Conservation (phyloP, 2,113 vertebrate genomes). For the Chionomys nivalis region DNA sequence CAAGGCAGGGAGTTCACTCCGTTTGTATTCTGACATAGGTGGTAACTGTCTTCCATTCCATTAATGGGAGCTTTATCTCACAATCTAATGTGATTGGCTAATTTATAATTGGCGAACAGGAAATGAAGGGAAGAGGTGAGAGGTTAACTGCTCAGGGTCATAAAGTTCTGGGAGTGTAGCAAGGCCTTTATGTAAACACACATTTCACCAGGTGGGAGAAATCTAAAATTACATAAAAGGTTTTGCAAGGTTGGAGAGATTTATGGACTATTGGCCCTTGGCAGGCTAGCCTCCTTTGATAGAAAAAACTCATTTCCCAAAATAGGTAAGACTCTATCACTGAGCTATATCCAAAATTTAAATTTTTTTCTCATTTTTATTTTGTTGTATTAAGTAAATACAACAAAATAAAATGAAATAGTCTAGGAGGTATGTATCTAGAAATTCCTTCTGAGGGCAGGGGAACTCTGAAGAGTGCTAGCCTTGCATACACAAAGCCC, state of each 20-base stretch:
- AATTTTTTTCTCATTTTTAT: background rate
- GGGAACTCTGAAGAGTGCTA: background rate
- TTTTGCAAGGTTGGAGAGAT: background rate
- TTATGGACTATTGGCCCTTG: background rate
- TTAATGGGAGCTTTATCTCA: background rate
- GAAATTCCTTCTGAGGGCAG: background rate
- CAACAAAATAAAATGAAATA: background rate
- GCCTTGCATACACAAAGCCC: background rate
- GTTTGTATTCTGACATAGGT: background rate
- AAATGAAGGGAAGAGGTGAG: background rate
- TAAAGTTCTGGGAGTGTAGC: background rate
- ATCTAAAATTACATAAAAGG: background rate
- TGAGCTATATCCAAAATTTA: background rate
- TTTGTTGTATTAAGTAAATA: background rate
- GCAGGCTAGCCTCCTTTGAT: background rate
- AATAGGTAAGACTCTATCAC: background rate
- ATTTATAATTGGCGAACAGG: background rate
- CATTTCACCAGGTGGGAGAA: background rate
- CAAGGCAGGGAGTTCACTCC: background rate
- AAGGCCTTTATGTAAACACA: background rate
- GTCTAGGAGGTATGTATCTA: background rate
- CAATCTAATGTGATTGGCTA: background rate
- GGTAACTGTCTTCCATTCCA: background rate
- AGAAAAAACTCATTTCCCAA: background rate
- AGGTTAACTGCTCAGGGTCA: background rate